Evolutionary conservation across 1,140 invertebrate genomes (phyloP).

Genomic region (Meloidogyne hapla): DNA sequence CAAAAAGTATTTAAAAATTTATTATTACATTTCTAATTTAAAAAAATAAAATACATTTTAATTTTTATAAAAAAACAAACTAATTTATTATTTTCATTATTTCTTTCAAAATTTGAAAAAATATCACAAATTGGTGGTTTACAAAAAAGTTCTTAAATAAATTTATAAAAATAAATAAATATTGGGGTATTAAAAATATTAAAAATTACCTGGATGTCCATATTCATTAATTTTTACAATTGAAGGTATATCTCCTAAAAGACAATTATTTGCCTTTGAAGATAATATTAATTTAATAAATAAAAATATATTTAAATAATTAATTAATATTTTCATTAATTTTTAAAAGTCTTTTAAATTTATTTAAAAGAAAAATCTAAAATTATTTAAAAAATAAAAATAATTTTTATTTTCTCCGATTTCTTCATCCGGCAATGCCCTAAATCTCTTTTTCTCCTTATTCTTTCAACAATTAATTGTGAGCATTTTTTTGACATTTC

Average conservation of each 20-base stretch:
- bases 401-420: background rate
- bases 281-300: background rate
- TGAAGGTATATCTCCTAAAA: background rate
- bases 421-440: background rate
- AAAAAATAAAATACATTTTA: background rate
- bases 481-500: background rate
- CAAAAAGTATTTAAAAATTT: background rate
- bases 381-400: too few relatives aligned
- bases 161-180: too few relatives aligned
- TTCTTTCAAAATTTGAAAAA: background rate
- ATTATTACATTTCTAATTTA: background rate
- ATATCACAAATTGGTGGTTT: background rate
- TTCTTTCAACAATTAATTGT: background rate
- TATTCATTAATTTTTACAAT: background rate
- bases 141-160: background rate
- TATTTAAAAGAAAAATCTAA: background rate
- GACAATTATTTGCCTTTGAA: background rate
- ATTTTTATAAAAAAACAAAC: background rate
- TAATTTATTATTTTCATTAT: background rate
- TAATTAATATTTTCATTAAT: background rate
- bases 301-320: constrained; percentile 7
- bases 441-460: background rate
- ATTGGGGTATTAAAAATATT: too few relatives aligned
- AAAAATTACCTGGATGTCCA: background rate
- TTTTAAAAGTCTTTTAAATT: background rate